Evolutionary conservation across 2,888 invertebrate species (phyloP).

Genomic region (Mythimna vitellina): DNA sequence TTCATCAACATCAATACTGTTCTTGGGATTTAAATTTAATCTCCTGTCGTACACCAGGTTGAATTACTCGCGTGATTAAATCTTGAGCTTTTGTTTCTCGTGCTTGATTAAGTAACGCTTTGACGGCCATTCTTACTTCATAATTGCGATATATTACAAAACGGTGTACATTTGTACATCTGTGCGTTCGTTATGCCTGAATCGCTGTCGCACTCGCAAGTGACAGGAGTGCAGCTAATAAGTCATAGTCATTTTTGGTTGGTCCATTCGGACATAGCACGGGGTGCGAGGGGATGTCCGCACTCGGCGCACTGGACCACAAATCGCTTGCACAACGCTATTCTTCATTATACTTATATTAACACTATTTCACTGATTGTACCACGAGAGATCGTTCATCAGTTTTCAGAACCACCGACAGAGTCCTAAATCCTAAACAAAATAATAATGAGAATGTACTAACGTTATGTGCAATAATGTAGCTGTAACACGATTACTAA

Average conservation of each 20-base stretch:
- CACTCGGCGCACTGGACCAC: slow-evolving; percentile 47
- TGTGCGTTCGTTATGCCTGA: slow-evolving; percentile 51
- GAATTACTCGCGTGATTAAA: slow-evolving; percentile 26
- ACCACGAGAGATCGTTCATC: not conserved
- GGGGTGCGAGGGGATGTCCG: not conserved
- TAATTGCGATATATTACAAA: slow-evolving; percentile 60
- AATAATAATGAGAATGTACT: not conserved
- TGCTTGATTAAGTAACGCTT: slow-evolving; percentile 50
- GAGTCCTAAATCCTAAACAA: not conserved
- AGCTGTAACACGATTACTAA: not conserved
- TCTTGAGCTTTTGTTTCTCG: slow-evolving; percentile 38
- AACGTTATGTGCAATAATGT: not conserved
- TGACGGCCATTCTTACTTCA: slow-evolving; percentile 53
- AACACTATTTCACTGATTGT: not conserved
- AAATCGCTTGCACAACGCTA: slow-evolving; percentile 44
- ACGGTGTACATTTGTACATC: slow-evolving; percentile 32
- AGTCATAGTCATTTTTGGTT: slow-evolving; percentile 61
- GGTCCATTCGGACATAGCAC: slow-evolving; percentile 41
- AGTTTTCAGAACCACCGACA: not conserved
- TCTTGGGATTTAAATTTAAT: slow-evolving; percentile 1
- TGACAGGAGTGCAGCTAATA: slow-evolving; percentile 49
- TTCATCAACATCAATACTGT: slow-evolving; percentile 1
- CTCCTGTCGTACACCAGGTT: slow-evolving; percentile 7
- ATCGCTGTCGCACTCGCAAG: slow-evolving; percentile 64
- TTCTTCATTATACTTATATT: slow-evolving; percentile 35